Evolutionary conservation across 2,888 invertebrate genomes (phyloP).

Genomic region (Octodonta nipae): DNA sequence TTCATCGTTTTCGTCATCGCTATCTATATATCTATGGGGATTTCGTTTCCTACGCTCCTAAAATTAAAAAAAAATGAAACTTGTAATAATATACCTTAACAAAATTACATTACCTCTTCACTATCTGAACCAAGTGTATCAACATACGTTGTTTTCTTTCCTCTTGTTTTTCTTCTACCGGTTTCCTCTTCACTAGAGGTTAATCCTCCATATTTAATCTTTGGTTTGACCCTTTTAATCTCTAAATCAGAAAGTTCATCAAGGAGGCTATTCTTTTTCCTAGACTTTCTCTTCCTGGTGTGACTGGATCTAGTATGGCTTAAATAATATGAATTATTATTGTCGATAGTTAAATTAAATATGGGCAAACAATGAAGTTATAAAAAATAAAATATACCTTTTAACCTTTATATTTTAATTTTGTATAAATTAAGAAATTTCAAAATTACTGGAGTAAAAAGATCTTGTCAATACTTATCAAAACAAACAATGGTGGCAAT

Average conservation of each 20-base stretch:
- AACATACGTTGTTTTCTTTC: conserved; percentile 62
- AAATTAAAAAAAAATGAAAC: conserved; percentile 7
- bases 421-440: no score
- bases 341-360: no score
- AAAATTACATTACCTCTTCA: conserved; percentile 44
- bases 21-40: conserved; percentile 35
- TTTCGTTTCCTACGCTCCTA: conserved; percentile 35
- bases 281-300: conserved; percentile 31
- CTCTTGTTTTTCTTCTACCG: conserved; percentile 51
- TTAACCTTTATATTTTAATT: no score
- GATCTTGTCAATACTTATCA: no score
- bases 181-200: conserved; percentile 40
- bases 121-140: conserved; percentile 64
- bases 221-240: conserved; percentile 31
- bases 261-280: conserved; percentile 24
- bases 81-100: not conserved
- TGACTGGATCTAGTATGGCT: conserved; percentile 23
- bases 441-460: no score
- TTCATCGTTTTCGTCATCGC: conserved; percentile 38
- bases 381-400: no score
- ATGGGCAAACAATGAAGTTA: no score
- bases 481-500: no score
- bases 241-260: conserved; percentile 14
- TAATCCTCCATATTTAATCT: conserved; percentile 44
- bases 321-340: not conserved